Base-by-base conservation (phyloP, 1,140 invertebrate species). In the Maniola jurtina region DNA sequence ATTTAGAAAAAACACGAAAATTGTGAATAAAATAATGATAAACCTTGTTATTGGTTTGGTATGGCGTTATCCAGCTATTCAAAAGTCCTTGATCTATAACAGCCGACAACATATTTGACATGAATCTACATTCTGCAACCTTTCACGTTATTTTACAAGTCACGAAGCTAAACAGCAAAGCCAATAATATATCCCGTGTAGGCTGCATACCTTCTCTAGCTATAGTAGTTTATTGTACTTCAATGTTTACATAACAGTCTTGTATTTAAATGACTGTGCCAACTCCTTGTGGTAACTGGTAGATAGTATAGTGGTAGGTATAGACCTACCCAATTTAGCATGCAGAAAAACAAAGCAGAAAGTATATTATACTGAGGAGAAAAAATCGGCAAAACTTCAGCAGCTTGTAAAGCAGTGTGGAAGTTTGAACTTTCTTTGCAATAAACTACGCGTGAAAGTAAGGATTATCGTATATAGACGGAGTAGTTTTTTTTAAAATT, bases 1-100 rank as follows among this genome's bases (percentile, higher is more conserved):
- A n/a, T n/a, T n/a, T n/a, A n/a, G n/a, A n/a, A n/a, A n/a, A n/a
- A n/a, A n/a, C n/a, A n/a, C n/a, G n/a, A n/a, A n/a, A n/a, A n/a
- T n/a, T n/a, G n/a, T n/a, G n/a, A n/a, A n/a, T 45, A 45, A 13
- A 13, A 11, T n/a, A 45, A 45, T n/a, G 13, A 5, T n/a, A 45
- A 45, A 8, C 42, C 9, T 45, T 5, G 42, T 6, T n/a, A 45
- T 45, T 45, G 42, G 42, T 11, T 45, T 45, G 9, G 13, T n/a
- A 2, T 45, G 9, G 25, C 4, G 25, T 25, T 15, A 25, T 14
- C 52, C 33, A 55, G 34, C 33, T 55, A 55, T 55, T 14, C 13
- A 33, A 5, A 11, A n/a, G 61, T 69, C 77, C 79, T 81, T 81
- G 79, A 77, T 79, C 75, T 81, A 81, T 79, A 72, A 55, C 65